These are phyloP conservation scores for Zelleria hepariella DNA, from an alignment of 2,888 invertebrate species.

Conservation along the genomic window DNA sequence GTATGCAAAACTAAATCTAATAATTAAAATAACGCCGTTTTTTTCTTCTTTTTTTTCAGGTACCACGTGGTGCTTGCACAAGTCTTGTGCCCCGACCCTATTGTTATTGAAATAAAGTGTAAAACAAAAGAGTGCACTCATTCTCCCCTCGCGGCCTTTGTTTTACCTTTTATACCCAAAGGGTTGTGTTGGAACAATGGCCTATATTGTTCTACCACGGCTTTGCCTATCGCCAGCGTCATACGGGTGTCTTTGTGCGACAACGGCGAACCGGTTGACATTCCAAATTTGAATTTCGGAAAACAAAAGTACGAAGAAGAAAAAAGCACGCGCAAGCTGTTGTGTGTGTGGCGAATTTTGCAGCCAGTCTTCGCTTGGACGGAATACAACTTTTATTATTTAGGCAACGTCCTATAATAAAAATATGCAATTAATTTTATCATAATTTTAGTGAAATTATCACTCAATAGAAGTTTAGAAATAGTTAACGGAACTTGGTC, in stretches of 20 bases:
- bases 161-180: constrained; percentile 4
- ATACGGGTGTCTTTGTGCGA: constrained; percentile 7
- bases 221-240: constrained; percentile 5
- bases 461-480: no score
- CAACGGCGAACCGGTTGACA: neutral
- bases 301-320: neutral
- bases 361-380: neutral
- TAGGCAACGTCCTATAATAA: no score
- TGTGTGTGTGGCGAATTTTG: neutral
- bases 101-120: constrained; percentile 1
- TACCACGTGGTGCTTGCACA: neutral
- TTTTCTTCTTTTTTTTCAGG: neutral
- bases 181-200: constrained; percentile 6
- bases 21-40: neutral
- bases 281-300: neutral
- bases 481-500: no score
- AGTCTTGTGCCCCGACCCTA: neutral
- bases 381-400: no score
- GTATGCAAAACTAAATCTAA: no score
- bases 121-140: constrained; percentile 5
- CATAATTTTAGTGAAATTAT: no score
- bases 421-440: no score
- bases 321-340: neutral
- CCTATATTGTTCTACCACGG: neutral
- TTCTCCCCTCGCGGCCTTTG: constrained; percentile 2